A percentile compares a stretch with the other conserved stretches of the same genome.
phyloP scores from a whole-genome alignment of 2,888 invertebrate species.

The Smittia sp. region DNA sequence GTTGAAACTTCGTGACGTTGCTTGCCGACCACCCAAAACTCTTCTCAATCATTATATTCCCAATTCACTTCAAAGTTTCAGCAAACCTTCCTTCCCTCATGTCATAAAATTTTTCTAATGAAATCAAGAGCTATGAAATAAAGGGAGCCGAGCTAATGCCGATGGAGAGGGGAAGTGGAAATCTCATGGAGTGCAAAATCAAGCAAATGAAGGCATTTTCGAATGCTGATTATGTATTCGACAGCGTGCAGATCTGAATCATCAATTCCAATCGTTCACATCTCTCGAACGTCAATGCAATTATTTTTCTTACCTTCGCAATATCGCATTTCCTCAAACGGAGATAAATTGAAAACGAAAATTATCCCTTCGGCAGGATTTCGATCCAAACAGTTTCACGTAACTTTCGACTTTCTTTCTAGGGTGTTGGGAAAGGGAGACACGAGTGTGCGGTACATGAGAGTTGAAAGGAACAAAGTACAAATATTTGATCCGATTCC shows the following conservation, averaged over 20 bases:
- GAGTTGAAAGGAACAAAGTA: slow-evolving; percentile 8
- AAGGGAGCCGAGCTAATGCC: background rate
- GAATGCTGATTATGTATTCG: background rate
- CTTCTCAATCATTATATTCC: too few species aligned
- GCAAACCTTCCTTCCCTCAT: background rate
- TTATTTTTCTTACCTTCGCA: slow-evolving; percentile 9
- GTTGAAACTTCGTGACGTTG: too few species aligned
- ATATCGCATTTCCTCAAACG: slow-evolving; percentile 1
- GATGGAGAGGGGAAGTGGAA: background rate
- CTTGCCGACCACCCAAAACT: too few species aligned
- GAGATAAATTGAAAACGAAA: background rate
- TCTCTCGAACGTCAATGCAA: background rate
- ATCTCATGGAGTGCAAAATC: background rate
- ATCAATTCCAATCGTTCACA: background rate
- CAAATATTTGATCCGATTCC: slow-evolving; percentile 36
- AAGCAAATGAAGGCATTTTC: background rate
- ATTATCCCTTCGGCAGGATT: background rate
- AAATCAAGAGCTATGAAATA: slow-evolving; percentile 8
- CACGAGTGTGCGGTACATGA: background rate
- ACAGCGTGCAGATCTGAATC: slow-evolving; percentile 3
- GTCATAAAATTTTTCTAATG: background rate
- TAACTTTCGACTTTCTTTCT: background rate
- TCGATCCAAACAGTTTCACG: background rate
- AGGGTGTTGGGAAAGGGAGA: background rate
- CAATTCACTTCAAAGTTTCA: background rate